Percentiles rank a stretch among this genome's conserved stretches.
Conservation (phyloP, 2,113 vertebrate species). For the Mormyrus iriodes region DNA sequence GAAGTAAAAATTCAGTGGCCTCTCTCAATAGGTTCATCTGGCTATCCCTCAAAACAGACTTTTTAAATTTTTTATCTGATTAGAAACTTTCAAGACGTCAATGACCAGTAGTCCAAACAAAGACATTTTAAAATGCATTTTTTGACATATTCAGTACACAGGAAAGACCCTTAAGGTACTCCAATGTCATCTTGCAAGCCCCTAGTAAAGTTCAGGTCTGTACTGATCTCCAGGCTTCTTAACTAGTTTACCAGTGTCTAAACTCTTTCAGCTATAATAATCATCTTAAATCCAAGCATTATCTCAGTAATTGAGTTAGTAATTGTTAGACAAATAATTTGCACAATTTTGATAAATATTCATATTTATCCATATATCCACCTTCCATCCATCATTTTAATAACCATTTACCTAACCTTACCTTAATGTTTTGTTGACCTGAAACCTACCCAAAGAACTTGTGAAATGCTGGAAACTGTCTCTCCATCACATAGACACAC, state of each 20-base stretch:
- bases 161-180: background rate
- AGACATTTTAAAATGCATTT: background rate
- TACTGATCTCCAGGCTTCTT: background rate
- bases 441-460: background rate
- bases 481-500: background rate
- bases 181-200: background rate
- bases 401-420: background rate
- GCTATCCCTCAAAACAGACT: background rate
- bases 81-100: background rate
- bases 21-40: background rate
- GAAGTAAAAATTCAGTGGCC: background rate
- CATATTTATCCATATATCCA: background rate
- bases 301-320: background rate
- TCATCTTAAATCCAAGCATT: background rate
- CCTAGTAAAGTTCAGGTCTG: background rate
- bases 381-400: background rate
- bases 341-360: background rate
- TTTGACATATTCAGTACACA: background rate
- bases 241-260: background rate
- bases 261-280: background rate
- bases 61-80: background rate
- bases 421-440: background rate
- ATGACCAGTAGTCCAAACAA: background rate
- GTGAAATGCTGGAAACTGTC: background rate
- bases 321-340: background rate